A percentile compares a stretch with the other conserved stretches of the same genome.
These are phyloP conservation scores for Myiozetetes cayanensis DNA, from an alignment of 2,113 vertebrate species.

Conservation along the genomic window DNA sequence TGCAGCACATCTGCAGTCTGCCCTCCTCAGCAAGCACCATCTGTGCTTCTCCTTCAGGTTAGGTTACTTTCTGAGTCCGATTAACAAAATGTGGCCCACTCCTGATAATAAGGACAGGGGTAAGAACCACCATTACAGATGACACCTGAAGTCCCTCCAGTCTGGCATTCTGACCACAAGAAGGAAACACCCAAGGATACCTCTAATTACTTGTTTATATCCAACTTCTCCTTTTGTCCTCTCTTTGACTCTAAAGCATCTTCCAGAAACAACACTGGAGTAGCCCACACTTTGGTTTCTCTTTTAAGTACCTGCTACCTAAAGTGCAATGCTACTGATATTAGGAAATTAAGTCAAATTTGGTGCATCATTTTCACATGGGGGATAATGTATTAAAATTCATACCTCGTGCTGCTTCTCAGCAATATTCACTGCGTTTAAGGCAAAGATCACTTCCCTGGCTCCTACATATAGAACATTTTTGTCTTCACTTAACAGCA, in stretches of 20 bases:
- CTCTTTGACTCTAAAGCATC: neutral
- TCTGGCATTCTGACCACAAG: neutral
- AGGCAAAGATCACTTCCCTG: slow-evolving; percentile 89
- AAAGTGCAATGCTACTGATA: neutral
- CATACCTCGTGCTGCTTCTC: slow-evolving; percentile 83
- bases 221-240: neutral
- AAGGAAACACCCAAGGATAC: neutral
- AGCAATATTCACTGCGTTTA: slow-evolving; percentile 82
- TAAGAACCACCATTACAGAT: neutral
- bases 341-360: neutral
- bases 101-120: neutral
- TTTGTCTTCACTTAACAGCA: slow-evolving; percentile 85
- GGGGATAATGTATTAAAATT: neutral
- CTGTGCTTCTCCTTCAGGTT: neutral
- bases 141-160: neutral
- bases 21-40: neutral
- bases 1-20: neutral
- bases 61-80: neutral
- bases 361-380: neutral
- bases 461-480: slow-evolving; percentile 89
- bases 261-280: neutral
- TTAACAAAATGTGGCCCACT: neutral
- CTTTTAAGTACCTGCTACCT: neutral
- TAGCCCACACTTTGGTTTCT: neutral
- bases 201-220: neutral